phyloP scores from a whole-genome alignment of 2,797 vertebrate species.

The Danionella dracula region DNA sequence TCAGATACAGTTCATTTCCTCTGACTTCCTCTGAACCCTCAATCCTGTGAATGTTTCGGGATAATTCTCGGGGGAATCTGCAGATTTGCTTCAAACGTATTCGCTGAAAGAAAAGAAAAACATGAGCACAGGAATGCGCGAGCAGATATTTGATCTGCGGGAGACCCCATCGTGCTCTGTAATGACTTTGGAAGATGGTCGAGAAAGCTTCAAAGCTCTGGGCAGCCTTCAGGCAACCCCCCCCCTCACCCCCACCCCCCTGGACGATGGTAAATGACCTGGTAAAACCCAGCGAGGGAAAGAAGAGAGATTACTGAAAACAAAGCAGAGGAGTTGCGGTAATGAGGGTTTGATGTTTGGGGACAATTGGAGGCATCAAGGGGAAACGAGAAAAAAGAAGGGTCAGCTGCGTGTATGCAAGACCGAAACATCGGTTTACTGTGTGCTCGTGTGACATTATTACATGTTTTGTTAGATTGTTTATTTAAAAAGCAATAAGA shows the following conservation, averaged over 20 bases:
- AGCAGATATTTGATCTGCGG: conserved; percentile 34
- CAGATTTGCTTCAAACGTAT: conserved; percentile 34
- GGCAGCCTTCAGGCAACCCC: conserved; percentile 16
- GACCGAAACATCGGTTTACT: background rate
- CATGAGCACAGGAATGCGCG: conserved; percentile 39
- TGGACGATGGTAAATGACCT: conserved; percentile 24
- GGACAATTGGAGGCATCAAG: background rate
- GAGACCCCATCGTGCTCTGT: conserved; percentile 27
- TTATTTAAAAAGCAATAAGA: too few species aligned
- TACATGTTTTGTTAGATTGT: too few species aligned
- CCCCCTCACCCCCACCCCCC: too few species aligned
- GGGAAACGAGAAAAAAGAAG: background rate
- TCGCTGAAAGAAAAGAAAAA: conserved; percentile 26
- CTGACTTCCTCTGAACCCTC: conserved; percentile 39
- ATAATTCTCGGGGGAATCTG: conserved; percentile 24
- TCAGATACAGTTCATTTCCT: conserved; percentile 38
- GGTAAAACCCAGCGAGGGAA: conserved; percentile 18
- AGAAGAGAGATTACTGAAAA: conserved; percentile 14
- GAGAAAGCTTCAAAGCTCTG: conserved; percentile 17
- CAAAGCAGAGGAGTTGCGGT: background rate
- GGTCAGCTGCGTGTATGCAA: background rate
- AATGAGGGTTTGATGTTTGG: conserved; percentile 1
- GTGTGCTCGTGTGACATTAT: background rate
- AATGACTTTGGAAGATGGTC: conserved; percentile 27
- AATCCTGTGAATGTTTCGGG: conserved; percentile 19